Base-by-base conservation (phyloP, 2,888 invertebrate species). In the Eupithecia inturbata region DNA sequence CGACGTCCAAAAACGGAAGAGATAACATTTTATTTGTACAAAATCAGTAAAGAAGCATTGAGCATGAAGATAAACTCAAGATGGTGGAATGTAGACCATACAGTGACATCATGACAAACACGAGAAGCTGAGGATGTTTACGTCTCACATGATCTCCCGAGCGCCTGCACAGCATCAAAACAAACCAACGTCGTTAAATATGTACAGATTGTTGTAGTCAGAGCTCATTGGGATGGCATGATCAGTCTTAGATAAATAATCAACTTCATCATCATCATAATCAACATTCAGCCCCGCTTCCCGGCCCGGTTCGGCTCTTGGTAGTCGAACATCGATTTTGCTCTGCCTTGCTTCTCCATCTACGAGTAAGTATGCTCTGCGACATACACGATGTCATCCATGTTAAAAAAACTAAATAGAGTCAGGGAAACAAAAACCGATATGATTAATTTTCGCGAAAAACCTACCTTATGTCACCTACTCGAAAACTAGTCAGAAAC, bases 71-170 rank as follows among this genome's bases (percentile, higher is more conserved):
- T 57, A 22, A 53, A 57, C 4, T 22, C 53, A 57, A 57, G 57
- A 57, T 57, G 57, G 26, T 14, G 12, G 57, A 57, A 57, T 57
- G 57, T 26, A 57, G 31, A 31, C 16, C 62, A 28, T 57, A 68
- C 41, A 70, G 31, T 63, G 45, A 45, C 63, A 45, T 49, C 22
- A 57, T 57, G 16, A 22, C 63, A 36, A 70, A 70, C 67, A 71
- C 73, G 68, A 76, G 68, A 45, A 71, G 68, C 68, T 7, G 49
- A 71, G 73, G 72, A 72, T 79, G 78, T 79, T 78, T 75, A 78
- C 72, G 71, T 45, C 64, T 57, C 22, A 70, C 67, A 74, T 64
- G 57, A 57, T 57, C 57, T 53, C 12, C 10, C 63, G 57, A 57
- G 33, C 28, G 26, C 41, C 4, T 66, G 36, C 19, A 16, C 62